Percentiles rank a stretch among this genome's conserved stretches.
phyloP scores from a whole-genome alignment of 2,797 vertebrate species.

The Phalloptychus januarius region DNA sequence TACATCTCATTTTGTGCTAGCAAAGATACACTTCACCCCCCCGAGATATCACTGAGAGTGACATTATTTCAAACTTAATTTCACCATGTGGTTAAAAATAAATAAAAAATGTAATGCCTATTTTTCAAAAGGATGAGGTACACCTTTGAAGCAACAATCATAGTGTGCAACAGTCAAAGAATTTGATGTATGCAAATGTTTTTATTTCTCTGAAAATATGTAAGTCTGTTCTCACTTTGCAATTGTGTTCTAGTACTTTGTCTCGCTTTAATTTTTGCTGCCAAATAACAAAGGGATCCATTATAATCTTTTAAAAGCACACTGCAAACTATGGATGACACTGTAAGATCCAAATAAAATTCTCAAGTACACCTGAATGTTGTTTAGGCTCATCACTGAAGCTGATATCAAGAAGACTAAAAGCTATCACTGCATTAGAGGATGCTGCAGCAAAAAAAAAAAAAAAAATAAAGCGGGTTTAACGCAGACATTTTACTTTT shows the following conservation, averaged over 20 bases:
- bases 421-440: not conserved
- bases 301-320: not conserved
- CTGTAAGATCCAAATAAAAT: not conserved
- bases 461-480: not conserved
- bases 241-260: not conserved
- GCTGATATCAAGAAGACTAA: not conserved
- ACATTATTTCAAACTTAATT: not conserved
- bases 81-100: not conserved
- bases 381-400: not conserved
- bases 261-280: not conserved
- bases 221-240: not conserved
- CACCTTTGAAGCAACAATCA: not conserved
- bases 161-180: not conserved
- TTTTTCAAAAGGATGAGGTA: not conserved
- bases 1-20: not conserved
- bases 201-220: not conserved
- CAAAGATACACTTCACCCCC: not conserved
- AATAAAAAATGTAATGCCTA: not conserved
- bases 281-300: not conserved
- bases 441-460: not conserved
- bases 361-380: not conserved
- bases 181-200: too few species aligned
- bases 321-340: not conserved
- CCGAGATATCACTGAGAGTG: not conserved
- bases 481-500: not conserved